Base-by-base conservation (phyloP, 2,888 invertebrate species). In the Calameuta pallipes region DNA sequence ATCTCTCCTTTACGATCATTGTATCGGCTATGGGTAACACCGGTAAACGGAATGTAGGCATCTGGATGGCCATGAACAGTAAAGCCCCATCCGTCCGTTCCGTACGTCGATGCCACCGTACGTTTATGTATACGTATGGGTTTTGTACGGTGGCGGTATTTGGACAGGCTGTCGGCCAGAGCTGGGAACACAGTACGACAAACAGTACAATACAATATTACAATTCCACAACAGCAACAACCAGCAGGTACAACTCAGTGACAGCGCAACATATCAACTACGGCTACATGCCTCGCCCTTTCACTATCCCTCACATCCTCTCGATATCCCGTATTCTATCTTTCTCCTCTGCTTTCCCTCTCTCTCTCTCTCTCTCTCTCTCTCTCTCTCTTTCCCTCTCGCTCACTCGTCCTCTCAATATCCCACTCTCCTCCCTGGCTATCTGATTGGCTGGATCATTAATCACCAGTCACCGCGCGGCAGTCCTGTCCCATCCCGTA, bases 191-290 rank as follows among this genome's bases (percentile, higher is more conserved):
- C 81, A 86, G 84, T 82, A 83, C 87, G 80, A 84, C 86, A 86
- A 88, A 88, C 87, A 87, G 86, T 86, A 88, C 86, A 87, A 89
- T 88, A 87, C 87, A 84, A 89, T 90, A 90, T 89, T 89, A 89
- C 87, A 86, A 88, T 87, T 56, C 86, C 85, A 82, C 86, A 85
- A 87, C 84, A 82, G 84, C 83, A 85, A 83, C 85, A 82, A 86
- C 85, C 87, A 84, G 83, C 88, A 85, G 84, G 85, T 86, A 87
- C 86, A 86, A 81, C 82, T 82, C 86, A 86, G 86, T 87, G 86
- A 87, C 87, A 89, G 86, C 85, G 87, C 86, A 87, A 88, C 89
- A 88, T 87, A 89, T 88, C 87, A 87, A 87, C 83, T 86, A 84
- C 83, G 82, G 83, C 83, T 78, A 78, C 76, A 78, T 81, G 76